phyloP scores from a whole-genome alignment of 2,113 vertebrate genomes.

The Nothocercus julius region DNA sequence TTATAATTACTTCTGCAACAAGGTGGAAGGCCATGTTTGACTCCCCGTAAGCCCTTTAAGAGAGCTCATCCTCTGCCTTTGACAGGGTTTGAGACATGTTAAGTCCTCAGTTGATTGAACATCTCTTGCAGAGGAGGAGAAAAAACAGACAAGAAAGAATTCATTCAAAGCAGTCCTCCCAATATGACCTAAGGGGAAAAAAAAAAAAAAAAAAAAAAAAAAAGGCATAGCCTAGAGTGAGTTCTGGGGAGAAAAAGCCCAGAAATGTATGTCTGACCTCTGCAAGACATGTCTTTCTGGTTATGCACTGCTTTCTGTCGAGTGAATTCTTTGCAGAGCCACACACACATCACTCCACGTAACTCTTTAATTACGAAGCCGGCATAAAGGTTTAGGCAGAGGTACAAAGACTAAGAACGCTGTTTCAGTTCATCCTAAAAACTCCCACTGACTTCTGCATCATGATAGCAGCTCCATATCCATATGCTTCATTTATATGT shows the following conservation, averaged over 20 bases:
- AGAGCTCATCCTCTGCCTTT: slow-evolving; percentile 11
- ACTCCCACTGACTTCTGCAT: rapidly evolving
- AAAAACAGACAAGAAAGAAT: background rate
- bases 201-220: no score
- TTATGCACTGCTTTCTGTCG: background rate
- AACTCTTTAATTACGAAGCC: background rate
- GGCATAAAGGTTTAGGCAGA: background rate
- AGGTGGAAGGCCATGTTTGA: slow-evolving; percentile 27
- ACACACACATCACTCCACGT: rapidly evolving
- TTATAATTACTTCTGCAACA: slow-evolving; percentile 56
- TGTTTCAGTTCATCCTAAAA: background rate
- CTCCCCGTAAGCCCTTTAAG: slow-evolving; percentile 37
- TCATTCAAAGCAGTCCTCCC: background rate
- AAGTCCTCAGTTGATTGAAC: background rate
- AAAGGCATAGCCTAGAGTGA: background rate
- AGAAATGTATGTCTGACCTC: background rate
- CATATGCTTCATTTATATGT: background rate
- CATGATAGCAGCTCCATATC: rapidly evolving
- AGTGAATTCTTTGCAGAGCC: background rate
- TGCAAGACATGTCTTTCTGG: background rate
- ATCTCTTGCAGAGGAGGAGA: background rate
- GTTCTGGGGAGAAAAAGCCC: background rate
- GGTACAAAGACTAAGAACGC: background rate
- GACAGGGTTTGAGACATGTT: background rate
- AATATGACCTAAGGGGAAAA: background rate